phyloP scores from a whole-genome alignment of 2,113 vertebrate genomes.

The Eudyptes chrysolophus region DNA sequence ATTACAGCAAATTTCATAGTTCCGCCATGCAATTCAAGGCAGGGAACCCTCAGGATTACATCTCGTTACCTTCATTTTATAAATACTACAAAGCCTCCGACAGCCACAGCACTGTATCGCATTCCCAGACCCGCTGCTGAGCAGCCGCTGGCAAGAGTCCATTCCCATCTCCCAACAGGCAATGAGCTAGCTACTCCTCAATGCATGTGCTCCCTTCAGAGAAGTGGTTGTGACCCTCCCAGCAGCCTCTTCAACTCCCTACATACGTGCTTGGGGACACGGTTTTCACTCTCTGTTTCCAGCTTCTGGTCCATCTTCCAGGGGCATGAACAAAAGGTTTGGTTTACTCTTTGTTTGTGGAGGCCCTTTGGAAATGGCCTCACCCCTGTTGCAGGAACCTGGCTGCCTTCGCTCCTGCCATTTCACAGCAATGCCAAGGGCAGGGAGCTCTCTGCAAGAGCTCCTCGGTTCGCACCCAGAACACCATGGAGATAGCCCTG shows the following conservation, averaged over 20 bases:
- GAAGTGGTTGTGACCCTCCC: not conserved
- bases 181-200: not conserved
- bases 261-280: accelerated
- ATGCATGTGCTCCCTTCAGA: not conserved
- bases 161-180: not conserved
- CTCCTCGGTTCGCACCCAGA: not conserved
- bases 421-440: not conserved
- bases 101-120: not conserved
- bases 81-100: not conserved
- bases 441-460: not conserved
- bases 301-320: not conserved
- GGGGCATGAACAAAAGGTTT: not conserved
- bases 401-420: not conserved
- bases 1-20: not conserved
- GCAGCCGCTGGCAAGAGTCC: not conserved
- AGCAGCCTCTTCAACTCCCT: not conserved
- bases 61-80: not conserved
- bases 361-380: not conserved
- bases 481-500: not conserved
- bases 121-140: not conserved
- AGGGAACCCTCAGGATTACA: not conserved
- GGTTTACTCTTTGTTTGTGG: not conserved
- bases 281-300: not conserved
- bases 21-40: not conserved
- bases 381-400: not conserved